Percentiles rank a stretch among this genome's conserved stretches.
These are phyloP conservation scores for Damaliscus lunatus DNA, from an alignment of 2,113 vertebrate genomes.

Conservation along the genomic window DNA sequence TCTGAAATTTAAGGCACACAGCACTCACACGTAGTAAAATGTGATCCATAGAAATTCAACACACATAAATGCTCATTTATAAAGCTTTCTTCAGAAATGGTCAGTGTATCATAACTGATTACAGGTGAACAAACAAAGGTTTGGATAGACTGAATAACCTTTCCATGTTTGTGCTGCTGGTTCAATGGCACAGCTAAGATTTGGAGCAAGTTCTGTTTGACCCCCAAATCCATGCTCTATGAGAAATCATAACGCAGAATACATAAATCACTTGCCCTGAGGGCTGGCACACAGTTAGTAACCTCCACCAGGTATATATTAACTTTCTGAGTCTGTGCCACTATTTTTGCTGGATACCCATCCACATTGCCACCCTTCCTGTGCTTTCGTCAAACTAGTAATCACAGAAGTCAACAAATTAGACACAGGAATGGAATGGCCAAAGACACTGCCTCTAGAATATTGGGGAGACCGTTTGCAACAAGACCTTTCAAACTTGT, in stretches of 20 bases:
- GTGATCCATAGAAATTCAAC: not conserved
- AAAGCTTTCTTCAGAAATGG: not conserved
- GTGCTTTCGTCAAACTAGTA: not conserved
- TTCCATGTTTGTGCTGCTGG: not conserved
- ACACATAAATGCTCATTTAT: not conserved
- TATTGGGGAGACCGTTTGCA: not conserved
- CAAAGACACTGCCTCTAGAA: not conserved
- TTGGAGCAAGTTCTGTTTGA: not conserved
- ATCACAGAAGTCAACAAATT: not conserved
- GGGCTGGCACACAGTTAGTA: not conserved
- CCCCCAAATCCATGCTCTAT: not conserved
- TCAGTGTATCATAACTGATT: not conserved
- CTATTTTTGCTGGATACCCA: not conserved
- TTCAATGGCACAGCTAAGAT: not conserved
- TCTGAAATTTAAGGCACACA: not conserved
- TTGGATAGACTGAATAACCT: not conserved
- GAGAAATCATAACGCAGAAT: not conserved
- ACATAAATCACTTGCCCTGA: not conserved
- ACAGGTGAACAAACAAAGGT: not conserved
- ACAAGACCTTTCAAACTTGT: not conserved
- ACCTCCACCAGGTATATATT: not conserved
- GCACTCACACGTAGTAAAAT: not conserved
- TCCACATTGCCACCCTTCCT: not conserved
- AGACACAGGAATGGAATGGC: not conserved
- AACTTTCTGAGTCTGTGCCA: not conserved